Evolutionary conservation across 2,888 invertebrate species (phyloP), one percentile per base, ranked within the genome.

Genomic region (Eupithecia exiguata): DNA sequence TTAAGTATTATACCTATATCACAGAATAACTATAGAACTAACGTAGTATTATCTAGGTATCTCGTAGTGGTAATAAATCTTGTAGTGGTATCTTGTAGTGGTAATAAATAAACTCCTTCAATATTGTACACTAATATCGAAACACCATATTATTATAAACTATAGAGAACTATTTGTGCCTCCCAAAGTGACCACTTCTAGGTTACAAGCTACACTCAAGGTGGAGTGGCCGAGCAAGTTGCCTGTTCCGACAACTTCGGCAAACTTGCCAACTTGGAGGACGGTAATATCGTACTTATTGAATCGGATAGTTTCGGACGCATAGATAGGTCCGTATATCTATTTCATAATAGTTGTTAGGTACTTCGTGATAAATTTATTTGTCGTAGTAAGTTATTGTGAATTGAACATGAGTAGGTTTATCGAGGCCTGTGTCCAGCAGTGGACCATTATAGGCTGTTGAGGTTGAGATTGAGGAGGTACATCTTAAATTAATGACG

Each of bases 221-320:
- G 25, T 66, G 21, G 21, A 66, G 38, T 5, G 7, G 30, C n/a
- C 7, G 68, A 49, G n/a, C n/a, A 73, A 73, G 73, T 71, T 73
- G 30, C 5, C 49, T 53, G 63, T 70, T 71, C 70, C 61, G 68
- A 38, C 70, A 68, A 75, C 72, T 58, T 72, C 65, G 58, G 10
- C 35, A 49, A 21, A 62, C 68, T 63, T 46, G 21, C 43, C n/a
- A 75, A 75, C 70, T 73, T 75, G 4, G 61, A 14, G 49, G 46
- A 71, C 69, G 75, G 70, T 73, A 73, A 75, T 75, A 75, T 70
- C 68, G 69, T 72, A 61, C 68, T 46, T 72, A 75, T 75, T 72
- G 72, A 73, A 68, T 71, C 62, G 65, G 63, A 40, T 66, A 71
- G 70, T 63, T 70, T 68, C 61, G 14, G 30, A 66, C 4, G 40